Base-by-base conservation (phyloP, 1,140 invertebrate genomes). In the Fopius arisanus region DNA sequence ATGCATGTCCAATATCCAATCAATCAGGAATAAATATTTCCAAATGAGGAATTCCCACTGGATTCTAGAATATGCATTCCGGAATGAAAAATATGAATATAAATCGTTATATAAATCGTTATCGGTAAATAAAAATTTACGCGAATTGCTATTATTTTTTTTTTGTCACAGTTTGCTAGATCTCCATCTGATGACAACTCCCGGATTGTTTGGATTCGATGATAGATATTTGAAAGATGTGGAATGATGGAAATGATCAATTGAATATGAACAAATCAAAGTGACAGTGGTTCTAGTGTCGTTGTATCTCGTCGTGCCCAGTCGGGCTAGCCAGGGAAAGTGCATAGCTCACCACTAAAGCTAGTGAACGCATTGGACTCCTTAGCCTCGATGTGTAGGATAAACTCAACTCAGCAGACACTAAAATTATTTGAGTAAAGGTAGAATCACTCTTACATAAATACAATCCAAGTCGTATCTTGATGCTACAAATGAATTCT, bases 291-390 rank as follows among this genome's bases (percentile, higher is more conserved):
- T 59, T 59, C 19, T 59, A 59, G 14, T 51, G n/a, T 6, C 23
- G 54, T 28, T 12, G 54, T 59, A 59, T 59, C 54, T 26, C 54
- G 54, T 28, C 19, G 21, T 59, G 19, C 23, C 63, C 63, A 71
- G 54, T 48, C 65, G 28, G 16, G 48, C 33, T 21, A 72, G 43
- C 54, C 66, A 70, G 74, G 74, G 74, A 75, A 75, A 75, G 74
- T 75, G 74, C 73, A 72, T 65, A 62, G 51, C 66, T 62, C 41
- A 68, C 41, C 51, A 62, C 62, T 62, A 28, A 29, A 54, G 68
- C 48, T 59, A 37, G 41, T 73, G 29, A 73, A 73, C 31, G 48
- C 72, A 68, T 68, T 48, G 48, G 28, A 48, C 26, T 37, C 37
- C 28, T 67, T 65, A 43, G 16, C 28, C 65, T 26, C 43, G 23